phyloP scores from a whole-genome alignment of 1,140 invertebrate genomes.

The Bombus ignitus region DNA sequence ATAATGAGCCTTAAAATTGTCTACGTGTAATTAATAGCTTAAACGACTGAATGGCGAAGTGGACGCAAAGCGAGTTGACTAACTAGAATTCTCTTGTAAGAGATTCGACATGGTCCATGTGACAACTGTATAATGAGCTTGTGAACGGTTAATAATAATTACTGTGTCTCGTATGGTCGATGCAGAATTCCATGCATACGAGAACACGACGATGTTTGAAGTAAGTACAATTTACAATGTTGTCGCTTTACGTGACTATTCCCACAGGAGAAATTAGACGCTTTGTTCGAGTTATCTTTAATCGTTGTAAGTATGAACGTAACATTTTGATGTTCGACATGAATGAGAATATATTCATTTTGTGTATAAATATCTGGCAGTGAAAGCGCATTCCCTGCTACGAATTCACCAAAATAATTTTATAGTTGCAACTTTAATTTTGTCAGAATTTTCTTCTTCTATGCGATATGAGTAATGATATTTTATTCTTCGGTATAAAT shows the following conservation, averaged over 20 bases:
- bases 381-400: too few species aligned
- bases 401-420: background rate
- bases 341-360: background rate
- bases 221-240: constrained; percentile 18
- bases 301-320: background rate
- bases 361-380: too few species aligned
- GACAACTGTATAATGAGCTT: constrained; percentile 51
- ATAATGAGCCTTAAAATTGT: constrained; percentile 20
- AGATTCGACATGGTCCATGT: constrained; percentile 44
- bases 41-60: constrained; percentile 35
- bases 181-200: background rate
- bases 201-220: constrained; percentile 14
- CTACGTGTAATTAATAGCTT: constrained; percentile 46
- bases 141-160: constrained; percentile 58
- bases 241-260: background rate
- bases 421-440: background rate
- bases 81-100: constrained; percentile 25
- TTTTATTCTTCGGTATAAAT: too few species aligned
- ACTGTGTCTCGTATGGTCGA: background rate
- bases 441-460: too few species aligned
- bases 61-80: constrained; percentile 22
- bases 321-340: too few species aligned
- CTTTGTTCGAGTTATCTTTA: constrained; percentile 4
- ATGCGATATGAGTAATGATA: too few species aligned
- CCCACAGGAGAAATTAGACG: background rate